These are phyloP conservation scores for Lobophora halterata DNA, from an alignment of 2,888 invertebrate species.

Conservation along the genomic window DNA sequence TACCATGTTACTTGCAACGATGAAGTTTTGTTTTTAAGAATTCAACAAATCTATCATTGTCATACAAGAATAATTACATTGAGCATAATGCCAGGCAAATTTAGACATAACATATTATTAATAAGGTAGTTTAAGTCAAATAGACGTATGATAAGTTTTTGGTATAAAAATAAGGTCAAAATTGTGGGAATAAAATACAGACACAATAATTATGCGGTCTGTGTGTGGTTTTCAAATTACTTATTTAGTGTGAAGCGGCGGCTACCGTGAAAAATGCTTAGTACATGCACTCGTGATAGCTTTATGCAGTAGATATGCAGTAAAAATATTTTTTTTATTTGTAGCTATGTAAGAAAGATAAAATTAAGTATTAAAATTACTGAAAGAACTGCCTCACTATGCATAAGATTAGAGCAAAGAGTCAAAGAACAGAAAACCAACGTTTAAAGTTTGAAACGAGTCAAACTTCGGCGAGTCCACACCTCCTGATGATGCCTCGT, in stretches of 20 bases:
- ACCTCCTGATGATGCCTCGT: too few species aligned
- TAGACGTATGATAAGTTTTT: constrained; percentile 26
- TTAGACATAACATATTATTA: constrained; percentile 26
- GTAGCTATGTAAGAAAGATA: too few species aligned
- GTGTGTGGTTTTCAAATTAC: constrained; percentile 60
- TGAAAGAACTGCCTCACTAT: too few species aligned
- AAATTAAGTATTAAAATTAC: too few species aligned
- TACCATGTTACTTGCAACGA: too few species aligned
- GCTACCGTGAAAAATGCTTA: constrained; percentile 70
- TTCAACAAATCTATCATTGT: constrained; percentile 62
- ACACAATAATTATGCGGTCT: constrained; percentile 54
- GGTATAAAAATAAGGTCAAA: constrained; percentile 37
- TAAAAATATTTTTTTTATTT: background rate
- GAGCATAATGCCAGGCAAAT: constrained; percentile 23
- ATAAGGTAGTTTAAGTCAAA: constrained; percentile 19
- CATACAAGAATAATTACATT: constrained; percentile 36
- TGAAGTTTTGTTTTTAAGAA: constrained; percentile 37
- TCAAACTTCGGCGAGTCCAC: too few species aligned
- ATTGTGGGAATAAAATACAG: constrained; percentile 67
- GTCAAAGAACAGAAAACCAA: too few species aligned
- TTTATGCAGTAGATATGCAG: constrained; percentile 35
- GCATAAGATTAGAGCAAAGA: too few species aligned
- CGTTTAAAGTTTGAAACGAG: too few species aligned
- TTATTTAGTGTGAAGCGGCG: constrained; percentile 45
- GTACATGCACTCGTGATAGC: constrained; percentile 42